These are phyloP conservation scores for Scaptomyza polygonia DNA, from an alignment of 2,888 invertebrate genomes.

Conservation along the genomic window DNA sequence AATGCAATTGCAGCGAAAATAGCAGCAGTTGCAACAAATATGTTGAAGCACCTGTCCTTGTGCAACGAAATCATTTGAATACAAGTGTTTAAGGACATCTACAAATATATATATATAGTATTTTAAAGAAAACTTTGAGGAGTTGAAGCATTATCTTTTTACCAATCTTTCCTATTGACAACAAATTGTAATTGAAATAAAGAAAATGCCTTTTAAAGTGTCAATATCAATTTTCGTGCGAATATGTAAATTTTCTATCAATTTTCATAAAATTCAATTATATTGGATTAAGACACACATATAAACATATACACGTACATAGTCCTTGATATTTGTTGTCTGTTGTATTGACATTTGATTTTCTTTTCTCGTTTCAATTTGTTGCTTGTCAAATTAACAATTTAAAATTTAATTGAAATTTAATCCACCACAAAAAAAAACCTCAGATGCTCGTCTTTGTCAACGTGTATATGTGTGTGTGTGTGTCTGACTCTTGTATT, in stretches of 20 bases:
- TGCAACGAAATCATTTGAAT: slow-evolving; percentile 27
- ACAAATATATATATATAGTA: background rate
- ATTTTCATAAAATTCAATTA: slow-evolving; percentile 55
- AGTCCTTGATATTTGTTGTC: slow-evolving; percentile 18
- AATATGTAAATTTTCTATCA: slow-evolving; percentile 6
- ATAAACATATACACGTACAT: background rate
- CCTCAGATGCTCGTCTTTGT: background rate
- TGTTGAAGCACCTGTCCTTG: slow-evolving; percentile 26
- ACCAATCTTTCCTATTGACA: background rate
- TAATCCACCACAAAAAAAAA: slow-evolving; percentile 34
- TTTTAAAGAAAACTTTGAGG: background rate
- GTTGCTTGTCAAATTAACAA: slow-evolving; percentile 31
- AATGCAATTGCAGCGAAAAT: slow-evolving; percentile 22
- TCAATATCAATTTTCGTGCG: slow-evolving; percentile 22
- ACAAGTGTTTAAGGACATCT: slow-evolving; percentile 8
- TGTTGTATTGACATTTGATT: slow-evolving; percentile 31
- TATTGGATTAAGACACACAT: slow-evolving; percentile 42
- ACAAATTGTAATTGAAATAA: slow-evolving; percentile 36
- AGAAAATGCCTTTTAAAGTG: slow-evolving; percentile 28
- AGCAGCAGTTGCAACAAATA: slow-evolving; percentile 10
- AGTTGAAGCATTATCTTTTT: background rate
- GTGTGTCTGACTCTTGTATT: background rate
- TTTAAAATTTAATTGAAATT: slow-evolving; percentile 57
- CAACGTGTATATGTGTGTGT: background rate
- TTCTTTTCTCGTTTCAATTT: slow-evolving; percentile 28